These are phyloP conservation scores for Forbesichthys papilliferus DNA, from an alignment of 2,113 vertebrate species.

Conservation along the genomic window DNA sequence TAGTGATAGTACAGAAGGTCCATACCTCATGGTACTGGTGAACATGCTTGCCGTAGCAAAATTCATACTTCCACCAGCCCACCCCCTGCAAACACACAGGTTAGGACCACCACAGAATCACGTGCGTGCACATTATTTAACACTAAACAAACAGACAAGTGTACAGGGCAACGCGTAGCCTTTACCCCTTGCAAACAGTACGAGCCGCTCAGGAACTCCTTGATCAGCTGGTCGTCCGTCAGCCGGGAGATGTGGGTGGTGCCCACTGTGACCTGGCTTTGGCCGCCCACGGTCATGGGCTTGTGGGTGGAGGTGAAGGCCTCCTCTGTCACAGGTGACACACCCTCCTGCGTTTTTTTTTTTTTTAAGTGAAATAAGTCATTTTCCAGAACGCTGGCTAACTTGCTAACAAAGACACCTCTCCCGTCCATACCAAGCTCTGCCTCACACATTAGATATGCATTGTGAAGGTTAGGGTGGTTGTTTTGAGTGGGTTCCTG, in stretches of 20 bases:
- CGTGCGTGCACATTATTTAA: not conserved
- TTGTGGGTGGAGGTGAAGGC: slow-evolving; percentile 91
- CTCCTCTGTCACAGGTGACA: slow-evolving; percentile 82
- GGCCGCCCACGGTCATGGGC: slow-evolving; percentile 87
- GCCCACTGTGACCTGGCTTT: slow-evolving; percentile 87
- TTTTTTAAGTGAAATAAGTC: too few species aligned
- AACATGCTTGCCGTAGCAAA: slow-evolving; percentile 96
- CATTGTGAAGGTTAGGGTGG: too few species aligned
- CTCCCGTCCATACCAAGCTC: too few species aligned
- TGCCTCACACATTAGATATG: too few species aligned
- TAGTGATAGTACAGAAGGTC: too few species aligned
- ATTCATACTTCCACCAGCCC: slow-evolving; percentile 99
- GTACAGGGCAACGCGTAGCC: not conserved
- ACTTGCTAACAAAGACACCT: too few species aligned
- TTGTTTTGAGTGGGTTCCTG: too few species aligned
- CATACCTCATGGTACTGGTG: slow-evolving; percentile 97
- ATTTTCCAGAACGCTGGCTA: too few species aligned
- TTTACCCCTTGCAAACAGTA: slow-evolving; percentile 98
- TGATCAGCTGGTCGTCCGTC: slow-evolving; percentile 95
- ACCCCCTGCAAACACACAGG: slow-evolving; percentile 83
- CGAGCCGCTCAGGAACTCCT: slow-evolving; percentile 96
- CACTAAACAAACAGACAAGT: not conserved
- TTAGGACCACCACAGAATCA: not conserved
- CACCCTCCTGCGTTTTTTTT: slow-evolving; percentile 77
- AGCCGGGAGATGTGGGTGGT: slow-evolving; percentile 97